Percentiles rank a stretch among this genome's conserved stretches.
phyloP scores from a whole-genome alignment of 2,888 invertebrate species.

The Pteria penguin region DNA sequence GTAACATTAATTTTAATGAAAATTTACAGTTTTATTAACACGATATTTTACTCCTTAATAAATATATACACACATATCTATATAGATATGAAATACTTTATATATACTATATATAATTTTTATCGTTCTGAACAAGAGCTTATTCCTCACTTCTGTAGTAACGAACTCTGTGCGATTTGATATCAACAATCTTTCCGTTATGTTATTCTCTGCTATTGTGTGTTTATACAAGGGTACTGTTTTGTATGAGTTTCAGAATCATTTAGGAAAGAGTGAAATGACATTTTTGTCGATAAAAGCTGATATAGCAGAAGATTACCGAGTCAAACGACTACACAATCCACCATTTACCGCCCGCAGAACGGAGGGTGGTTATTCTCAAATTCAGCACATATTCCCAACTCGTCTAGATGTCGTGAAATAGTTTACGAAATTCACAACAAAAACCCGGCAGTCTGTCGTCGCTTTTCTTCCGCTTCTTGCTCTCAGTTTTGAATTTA shows the following conservation, averaged over 20 bases:
- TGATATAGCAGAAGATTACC: constrained; percentile 41
- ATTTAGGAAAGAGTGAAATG: constrained; percentile 40
- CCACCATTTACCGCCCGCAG: constrained; percentile 48
- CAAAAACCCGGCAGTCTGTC: constrained; percentile 34
- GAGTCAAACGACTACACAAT: constrained; percentile 27
- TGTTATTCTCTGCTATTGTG: constrained; percentile 21
- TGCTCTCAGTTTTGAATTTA: constrained; percentile 15
- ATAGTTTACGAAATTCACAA: constrained; percentile 44
- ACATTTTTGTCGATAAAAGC: constrained; percentile 46
- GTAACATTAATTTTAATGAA: too few relatives aligned
- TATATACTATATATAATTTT: background rate
- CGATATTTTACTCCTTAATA: too few relatives aligned
- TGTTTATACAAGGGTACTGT: constrained; percentile 27
- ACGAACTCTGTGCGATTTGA: background rate
- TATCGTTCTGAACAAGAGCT: background rate
- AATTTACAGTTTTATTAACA: too few relatives aligned
- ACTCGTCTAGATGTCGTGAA: constrained; percentile 33
- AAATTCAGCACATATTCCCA: constrained; percentile 30
- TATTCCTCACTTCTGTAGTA: background rate
- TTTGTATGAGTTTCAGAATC: constrained; percentile 39
- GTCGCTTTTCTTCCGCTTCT: constrained; percentile 16
- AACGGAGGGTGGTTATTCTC: constrained; percentile 48
- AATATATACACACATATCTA: too few relatives aligned
- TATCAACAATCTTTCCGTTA: constrained; percentile 21
- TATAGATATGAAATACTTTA: constrained; percentile 8